phyloP scores from a whole-genome alignment of 2,888 invertebrate species.

The Loripinus fragilis region DNA sequence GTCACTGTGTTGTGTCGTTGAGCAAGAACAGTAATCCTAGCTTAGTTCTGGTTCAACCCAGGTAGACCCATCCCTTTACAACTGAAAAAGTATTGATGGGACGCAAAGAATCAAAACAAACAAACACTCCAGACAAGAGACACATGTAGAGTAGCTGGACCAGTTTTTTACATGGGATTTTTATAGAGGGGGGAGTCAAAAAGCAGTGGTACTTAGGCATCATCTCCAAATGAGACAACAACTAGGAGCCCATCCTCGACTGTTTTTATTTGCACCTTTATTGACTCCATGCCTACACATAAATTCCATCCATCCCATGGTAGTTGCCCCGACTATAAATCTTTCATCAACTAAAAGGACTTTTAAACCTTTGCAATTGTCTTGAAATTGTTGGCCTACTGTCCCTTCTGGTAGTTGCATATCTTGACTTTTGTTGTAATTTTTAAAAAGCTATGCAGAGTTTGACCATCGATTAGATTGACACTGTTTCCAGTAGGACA shows the following conservation, averaged over 20 bases:
- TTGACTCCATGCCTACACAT: conserved; percentile 27
- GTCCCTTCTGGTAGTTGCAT: conserved; percentile 55
- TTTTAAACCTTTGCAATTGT: conserved; percentile 45
- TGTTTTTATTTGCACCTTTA: neutral
- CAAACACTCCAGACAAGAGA: too few relatives aligned
- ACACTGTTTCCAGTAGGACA: conserved; percentile 65
- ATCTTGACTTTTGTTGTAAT: conserved; percentile 47
- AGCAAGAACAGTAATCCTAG: too few relatives aligned
- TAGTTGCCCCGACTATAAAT: conserved; percentile 36
- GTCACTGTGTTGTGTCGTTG: too few relatives aligned
- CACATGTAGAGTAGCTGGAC: conserved; percentile 29
- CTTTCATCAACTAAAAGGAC: conserved; percentile 60
- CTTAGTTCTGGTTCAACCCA: too few relatives aligned
- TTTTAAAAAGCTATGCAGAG: conserved; percentile 60
- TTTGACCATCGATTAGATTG: conserved; percentile 56
- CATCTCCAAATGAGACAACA: conserved; percentile 47
- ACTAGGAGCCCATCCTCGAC: conserved; percentile 40
- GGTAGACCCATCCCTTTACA: too few relatives aligned
- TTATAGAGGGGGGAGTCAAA: conserved; percentile 32
- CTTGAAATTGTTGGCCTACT: conserved; percentile 45
- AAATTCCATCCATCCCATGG: conserved; percentile 48
- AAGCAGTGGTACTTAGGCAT: conserved; percentile 43
- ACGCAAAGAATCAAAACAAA: too few relatives aligned
- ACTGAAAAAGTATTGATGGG: too few relatives aligned
- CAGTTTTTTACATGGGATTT: neutral